phyloP scores from a whole-genome alignment of 2,888 invertebrate species.

The Melitaea athalia region DNA sequence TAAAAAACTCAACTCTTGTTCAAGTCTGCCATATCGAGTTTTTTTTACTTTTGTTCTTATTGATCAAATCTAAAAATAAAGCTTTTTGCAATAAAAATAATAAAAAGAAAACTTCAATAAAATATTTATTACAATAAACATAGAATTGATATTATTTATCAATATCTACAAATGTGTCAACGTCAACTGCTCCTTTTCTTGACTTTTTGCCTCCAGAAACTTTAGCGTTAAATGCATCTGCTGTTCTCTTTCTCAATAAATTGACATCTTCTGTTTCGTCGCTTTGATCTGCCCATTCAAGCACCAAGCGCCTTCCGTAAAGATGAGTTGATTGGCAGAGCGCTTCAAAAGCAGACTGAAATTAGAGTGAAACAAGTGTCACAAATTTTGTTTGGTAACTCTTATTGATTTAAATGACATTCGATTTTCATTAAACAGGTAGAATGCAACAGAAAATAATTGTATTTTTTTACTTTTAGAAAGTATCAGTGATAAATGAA shows the following conservation, averaged over 20 bases:
- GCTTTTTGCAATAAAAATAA: background rate
- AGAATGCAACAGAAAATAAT: too few species aligned
- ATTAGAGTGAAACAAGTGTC: constrained; percentile 42
- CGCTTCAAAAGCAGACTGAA: constrained; percentile 94
- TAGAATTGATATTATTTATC: constrained; percentile 42
- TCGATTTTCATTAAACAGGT: too few species aligned
- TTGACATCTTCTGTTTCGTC: constrained; percentile 87
- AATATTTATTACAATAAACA: background rate
- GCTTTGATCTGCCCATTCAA: constrained; percentile 96
- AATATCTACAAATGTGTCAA: constrained; percentile 70
- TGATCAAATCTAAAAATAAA: background rate
- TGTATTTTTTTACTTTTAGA: too few species aligned
- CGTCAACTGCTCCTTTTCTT: constrained; percentile 73
- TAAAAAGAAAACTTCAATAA: background rate
- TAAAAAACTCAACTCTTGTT: too few species aligned
- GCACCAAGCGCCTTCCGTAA: constrained; percentile 95
- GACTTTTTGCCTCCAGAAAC: constrained; percentile 74
- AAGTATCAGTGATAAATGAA: too few species aligned
- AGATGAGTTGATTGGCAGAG: constrained; percentile 98
- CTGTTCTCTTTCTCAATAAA: constrained; percentile 92
- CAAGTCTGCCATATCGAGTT: too few species aligned
- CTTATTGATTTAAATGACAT: too few species aligned
- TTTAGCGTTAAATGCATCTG: constrained; percentile 78
- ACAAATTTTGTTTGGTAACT: too few species aligned
- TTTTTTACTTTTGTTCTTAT: background rate